A percentile compares a stretch with the other conserved stretches of the same genome.
Evolutionary conservation across 1,140 invertebrate genomes (phyloP).

Genomic region (Zaprionus gabonicus): DNA sequence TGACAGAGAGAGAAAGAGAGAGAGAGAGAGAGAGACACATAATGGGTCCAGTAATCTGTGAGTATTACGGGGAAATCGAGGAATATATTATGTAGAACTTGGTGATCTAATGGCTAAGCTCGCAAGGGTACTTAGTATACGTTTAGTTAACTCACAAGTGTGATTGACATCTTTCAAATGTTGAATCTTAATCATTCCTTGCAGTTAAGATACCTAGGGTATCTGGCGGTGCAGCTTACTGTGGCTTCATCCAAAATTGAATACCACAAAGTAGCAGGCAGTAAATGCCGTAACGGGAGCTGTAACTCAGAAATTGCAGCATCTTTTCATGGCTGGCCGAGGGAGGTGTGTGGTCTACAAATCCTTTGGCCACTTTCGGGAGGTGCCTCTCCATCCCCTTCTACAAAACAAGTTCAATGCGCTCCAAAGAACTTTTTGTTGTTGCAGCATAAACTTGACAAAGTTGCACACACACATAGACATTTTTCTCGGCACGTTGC

Average conservation of each 20-base stretch:
- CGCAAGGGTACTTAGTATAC: too few species aligned
- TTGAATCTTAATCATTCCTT: too few species aligned
- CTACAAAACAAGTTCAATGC: conserved; percentile 36
- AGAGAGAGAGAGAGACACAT: too few species aligned
- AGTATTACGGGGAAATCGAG: too few species aligned
- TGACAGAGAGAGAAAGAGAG: background rate
- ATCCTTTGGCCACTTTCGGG: conserved; percentile 29
- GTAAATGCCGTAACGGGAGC: background rate
- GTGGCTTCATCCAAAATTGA: background rate
- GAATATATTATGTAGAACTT: too few species aligned
- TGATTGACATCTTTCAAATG: too few species aligned
- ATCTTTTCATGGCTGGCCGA: background rate
- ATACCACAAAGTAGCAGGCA: background rate
- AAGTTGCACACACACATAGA: conserved; percentile 33
- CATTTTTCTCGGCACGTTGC: background rate
- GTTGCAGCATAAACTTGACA: conserved; percentile 36
- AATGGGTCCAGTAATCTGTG: too few species aligned
- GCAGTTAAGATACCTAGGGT: background rate
- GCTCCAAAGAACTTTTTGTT: conserved; percentile 22
- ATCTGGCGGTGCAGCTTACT: background rate
- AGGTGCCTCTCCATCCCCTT: background rate
- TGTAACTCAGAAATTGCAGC: background rate
- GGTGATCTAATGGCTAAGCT: too few species aligned
- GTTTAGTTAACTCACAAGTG: too few species aligned
- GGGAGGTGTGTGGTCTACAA: background rate